Base-by-base conservation (phyloP, 2,888 invertebrate genomes). In the Melipona bicolor region DNA sequence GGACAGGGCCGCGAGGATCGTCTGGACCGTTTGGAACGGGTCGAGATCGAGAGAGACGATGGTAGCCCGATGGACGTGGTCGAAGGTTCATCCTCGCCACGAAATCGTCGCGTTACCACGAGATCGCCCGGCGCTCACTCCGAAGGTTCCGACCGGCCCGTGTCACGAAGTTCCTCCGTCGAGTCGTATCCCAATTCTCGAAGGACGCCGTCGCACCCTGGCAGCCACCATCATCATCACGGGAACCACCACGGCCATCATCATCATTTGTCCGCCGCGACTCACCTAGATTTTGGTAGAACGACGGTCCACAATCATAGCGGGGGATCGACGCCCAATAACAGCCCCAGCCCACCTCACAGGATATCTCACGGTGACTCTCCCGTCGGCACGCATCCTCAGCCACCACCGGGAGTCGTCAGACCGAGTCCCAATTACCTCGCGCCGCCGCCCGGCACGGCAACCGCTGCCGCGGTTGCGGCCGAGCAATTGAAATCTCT, bases 391-490 rank as follows among this genome's bases (percentile, higher is more conserved):
- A 94, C 95, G 81, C 95, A 95, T 81, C 96, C 96, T 74, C 97
- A 96, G 80, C 95, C 95, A 76, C 95, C 95, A 0, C 95, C 96
- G 0, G 95, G 94, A 0, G 94, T 94, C 52, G 94, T 94, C 3
- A 89, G 94, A 85, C 96, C 96, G 15, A 95, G 95, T 91, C 96
- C 96, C 1, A 95, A 95, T 76, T 96, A 96, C 91, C 91, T 94
- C 32, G 94, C 92, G 64, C 94, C 94, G n/a, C 91, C 90, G 2
- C 88, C 92, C 0, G 81, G 95, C 94, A 86, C 95, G 93, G 87
- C 95, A 93, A 32, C 96, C 94, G 83, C 95, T 92, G 89, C 95
- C 91, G 90, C 95, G 94, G 89, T 94, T 79, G 94, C 95, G 27
- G 94, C 94, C 19, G 94, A 94, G 70, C 94, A 94, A 80, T 92